Base-by-base conservation (phyloP, 92 coral and sea anemone genomes). In the Palythoa caribaeorum region DNA sequence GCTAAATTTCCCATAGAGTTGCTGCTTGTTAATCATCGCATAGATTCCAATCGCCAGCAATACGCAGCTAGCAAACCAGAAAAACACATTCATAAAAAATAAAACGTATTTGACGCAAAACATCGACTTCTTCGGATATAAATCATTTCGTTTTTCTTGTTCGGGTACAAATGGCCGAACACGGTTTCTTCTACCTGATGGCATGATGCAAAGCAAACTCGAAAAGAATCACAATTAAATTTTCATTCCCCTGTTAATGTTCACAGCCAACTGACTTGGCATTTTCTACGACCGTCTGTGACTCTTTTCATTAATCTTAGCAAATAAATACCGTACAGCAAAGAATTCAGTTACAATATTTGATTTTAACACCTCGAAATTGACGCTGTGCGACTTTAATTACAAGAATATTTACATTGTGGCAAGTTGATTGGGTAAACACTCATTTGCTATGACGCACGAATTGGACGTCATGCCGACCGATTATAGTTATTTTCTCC, bases 41-140 rank as follows among this genome's bases (percentile, higher is more conserved):
- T 93, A 92, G 16, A 88, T 76, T 1, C 95, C 96, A 28, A 96
- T 94, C 11, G 98, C 98, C 71, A 94, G 62, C 88, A 96, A 76
- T 57, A 95, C 28, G 13, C 98, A 94, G 79, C 99, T 94, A 2
- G 92, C 57, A 63, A 94, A 15, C 95, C 98, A 93, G 73, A 96
- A 96, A 35, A 96, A 37, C 63, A 96, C 92, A 70, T 96, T 96
- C 94, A 95, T 96, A 88, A 92, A 95, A 89, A 96, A 96, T 93
- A 96, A 88, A 28, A 92, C 79, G 91, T 95, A 96, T 69, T 96
- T 96, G 16, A 96, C 89, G 59, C 93, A 96, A 87, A 69, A 95
- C 15, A 96, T 95, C 8, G 92, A 71, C 83, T 95, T 95, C 47
- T 89, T 92, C 28, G 98, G 96, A 39, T 95, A 95, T 5, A 93